A percentile compares a stretch with the other conserved stretches of the same genome.
phyloP scores from a whole-genome alignment of 2,113 vertebrate species.

The Eira barbara region DNA sequence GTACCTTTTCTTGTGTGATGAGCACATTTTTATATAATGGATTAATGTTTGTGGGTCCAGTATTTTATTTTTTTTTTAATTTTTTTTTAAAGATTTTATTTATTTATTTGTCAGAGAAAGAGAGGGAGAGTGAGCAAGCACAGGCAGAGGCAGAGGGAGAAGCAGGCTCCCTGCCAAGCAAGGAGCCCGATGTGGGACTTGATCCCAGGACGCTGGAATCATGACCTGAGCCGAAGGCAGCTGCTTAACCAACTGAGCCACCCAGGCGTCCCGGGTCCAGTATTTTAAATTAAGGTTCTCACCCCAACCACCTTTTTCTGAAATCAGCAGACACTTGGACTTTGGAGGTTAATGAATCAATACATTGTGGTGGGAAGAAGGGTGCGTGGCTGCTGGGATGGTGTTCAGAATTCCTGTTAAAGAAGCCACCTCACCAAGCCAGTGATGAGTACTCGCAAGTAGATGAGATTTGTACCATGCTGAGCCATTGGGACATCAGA shows the following conservation, averaged over 20 bases:
- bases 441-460: neutral
- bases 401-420: neutral
- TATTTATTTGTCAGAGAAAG: too few species aligned
- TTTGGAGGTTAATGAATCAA: neutral
- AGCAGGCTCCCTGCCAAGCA: too few species aligned
- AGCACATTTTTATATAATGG: neutral
- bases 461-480: neutral
- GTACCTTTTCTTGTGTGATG: neutral
- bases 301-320: neutral
- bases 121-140: too few species aligned
- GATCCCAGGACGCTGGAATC: too few species aligned
- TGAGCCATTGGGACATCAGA: neutral
- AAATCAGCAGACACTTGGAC: neutral
- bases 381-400: too few species aligned
- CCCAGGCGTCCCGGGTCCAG: too few species aligned
- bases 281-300: constrained; percentile 12
- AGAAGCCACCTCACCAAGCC: neutral
- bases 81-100: too few species aligned
- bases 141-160: too few species aligned
- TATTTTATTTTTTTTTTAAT: too few species aligned
- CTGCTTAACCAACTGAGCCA: too few species aligned
- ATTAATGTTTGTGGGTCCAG: neutral
- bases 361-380: neutral
- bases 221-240: too few species aligned
- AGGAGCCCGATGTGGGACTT: too few species aligned